Evolutionary conservation across 2,113 vertebrate species (phyloP).

Genomic region (Tenrec ecaudatus): DNA sequence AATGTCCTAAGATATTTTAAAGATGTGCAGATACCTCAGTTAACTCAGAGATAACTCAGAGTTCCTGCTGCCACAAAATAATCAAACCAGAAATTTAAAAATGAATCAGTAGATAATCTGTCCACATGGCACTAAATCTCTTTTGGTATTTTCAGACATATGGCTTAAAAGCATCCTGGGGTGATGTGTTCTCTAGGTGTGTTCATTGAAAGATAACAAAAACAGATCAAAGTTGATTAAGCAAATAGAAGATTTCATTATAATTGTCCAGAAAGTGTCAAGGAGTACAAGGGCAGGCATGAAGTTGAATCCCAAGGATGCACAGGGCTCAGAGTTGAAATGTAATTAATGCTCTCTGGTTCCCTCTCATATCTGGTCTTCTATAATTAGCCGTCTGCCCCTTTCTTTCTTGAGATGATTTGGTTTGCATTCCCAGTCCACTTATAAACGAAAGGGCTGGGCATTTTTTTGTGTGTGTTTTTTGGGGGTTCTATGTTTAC

Average conservation of each 20-base stretch:
- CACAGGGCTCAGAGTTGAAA: background rate
- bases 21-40: background rate
- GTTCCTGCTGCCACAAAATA: background rate
- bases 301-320: background rate
- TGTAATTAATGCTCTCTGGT: background rate
- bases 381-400: background rate
- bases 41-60: background rate
- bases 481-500: background rate
- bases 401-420: background rate
- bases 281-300: fast-evolving
- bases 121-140: background rate
- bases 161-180: background rate
- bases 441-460: background rate
- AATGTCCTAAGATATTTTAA: background rate
- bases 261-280: background rate
- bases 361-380: background rate
- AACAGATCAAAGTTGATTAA: background rate
- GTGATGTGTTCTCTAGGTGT: background rate
- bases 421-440: background rate
- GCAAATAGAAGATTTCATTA: background rate
- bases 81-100: background rate
- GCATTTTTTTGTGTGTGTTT: background rate
- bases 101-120: background rate
- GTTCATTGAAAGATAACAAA: background rate
- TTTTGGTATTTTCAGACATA: background rate